Evolutionary conservation across 2,888 invertebrate species (phyloP).

Genomic region (Noctua janthina): DNA sequence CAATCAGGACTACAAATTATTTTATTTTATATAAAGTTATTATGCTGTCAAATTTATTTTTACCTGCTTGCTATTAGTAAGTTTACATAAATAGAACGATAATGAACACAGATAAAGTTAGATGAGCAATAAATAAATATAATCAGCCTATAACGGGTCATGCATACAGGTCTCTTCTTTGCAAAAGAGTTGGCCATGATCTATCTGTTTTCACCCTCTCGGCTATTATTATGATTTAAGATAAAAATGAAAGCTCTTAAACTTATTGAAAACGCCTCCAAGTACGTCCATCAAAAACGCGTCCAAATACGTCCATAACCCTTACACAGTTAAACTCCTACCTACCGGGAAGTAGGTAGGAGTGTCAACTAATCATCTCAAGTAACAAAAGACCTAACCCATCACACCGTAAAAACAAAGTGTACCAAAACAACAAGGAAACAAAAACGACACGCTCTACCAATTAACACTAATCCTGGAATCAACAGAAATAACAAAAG

Average conservation of each 20-base stretch:
- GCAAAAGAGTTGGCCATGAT: neutral
- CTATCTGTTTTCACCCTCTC: neutral
- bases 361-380: too few relatives aligned
- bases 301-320: neutral
- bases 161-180: neutral
- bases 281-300: neutral
- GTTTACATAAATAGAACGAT: too few relatives aligned
- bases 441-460: conserved; percentile 6
- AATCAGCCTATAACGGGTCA: neutral
- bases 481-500: conserved; percentile 21
- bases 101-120: neutral
- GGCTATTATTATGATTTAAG: too few relatives aligned
- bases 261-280: neutral
- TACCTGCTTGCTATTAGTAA: neutral
- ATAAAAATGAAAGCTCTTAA: neutral
- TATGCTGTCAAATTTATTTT: neutral
- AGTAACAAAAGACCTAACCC: neutral
- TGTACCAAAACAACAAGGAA: conserved; percentile 7
- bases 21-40: neutral
- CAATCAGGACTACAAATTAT: neutral
- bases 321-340: neutral
- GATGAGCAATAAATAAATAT: neutral
- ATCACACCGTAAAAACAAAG: neutral
- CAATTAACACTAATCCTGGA: conserved; percentile 19
- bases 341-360: too few relatives aligned